Conservation (phyloP, 2,113 vertebrate species). For the Gymnogyps californianus region DNA sequence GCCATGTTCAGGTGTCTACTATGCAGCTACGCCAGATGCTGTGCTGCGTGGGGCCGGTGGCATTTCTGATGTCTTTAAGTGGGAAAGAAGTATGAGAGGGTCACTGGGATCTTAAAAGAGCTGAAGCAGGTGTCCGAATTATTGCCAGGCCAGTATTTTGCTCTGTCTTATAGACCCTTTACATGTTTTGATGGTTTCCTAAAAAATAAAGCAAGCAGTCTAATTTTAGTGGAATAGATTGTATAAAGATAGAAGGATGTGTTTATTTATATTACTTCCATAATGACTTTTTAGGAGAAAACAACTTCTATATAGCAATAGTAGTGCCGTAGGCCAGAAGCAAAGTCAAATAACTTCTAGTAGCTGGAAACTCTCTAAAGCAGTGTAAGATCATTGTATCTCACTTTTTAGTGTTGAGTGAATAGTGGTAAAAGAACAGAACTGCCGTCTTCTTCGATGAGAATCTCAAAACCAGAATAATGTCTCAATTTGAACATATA, state of each 20-base stretch:
- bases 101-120: background rate
- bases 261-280: background rate
- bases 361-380: background rate
- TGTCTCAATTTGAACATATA: background rate
- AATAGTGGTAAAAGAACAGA: background rate
- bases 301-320: background rate
- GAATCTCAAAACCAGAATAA: background rate
- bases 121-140: background rate
- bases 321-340: background rate
- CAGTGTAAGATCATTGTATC: background rate
- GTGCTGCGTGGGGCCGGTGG: rapidly evolving
- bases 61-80: background rate
- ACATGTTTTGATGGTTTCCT: background rate
- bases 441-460: background rate
- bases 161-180: background rate
- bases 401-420: background rate
- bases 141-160: background rate
- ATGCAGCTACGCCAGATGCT: background rate
- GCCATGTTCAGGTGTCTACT: background rate
- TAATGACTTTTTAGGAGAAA: background rate
- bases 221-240: background rate
- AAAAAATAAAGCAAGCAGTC: background rate
- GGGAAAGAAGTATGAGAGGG: background rate
- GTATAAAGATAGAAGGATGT: background rate
- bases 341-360: background rate